These are phyloP conservation scores for Papilio machaon DNA, from an alignment of 1,140 invertebrate genomes.

Conservation along the genomic window DNA sequence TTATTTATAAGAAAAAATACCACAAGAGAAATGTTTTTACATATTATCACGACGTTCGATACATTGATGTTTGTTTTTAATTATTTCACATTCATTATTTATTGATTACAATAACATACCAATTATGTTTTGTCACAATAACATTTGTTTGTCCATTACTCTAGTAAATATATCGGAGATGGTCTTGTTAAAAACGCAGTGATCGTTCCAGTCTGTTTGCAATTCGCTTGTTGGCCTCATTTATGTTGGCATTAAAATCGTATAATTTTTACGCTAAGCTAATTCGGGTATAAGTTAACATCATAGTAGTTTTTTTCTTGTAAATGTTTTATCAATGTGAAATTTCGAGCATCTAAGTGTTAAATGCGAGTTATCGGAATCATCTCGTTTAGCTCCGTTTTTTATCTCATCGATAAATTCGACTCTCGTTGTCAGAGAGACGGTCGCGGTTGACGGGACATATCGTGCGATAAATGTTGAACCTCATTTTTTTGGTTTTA, in stretches of 20 bases:
- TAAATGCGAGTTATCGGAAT: constrained; percentile 40
- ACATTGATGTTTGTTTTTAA: constrained; percentile 28
- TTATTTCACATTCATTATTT: constrained; percentile 22
- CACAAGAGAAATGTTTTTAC: constrained; percentile 8
- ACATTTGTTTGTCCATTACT: constrained; percentile 20
- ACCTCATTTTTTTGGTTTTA: constrained; percentile 48
- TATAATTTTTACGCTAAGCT: constrained; percentile 34
- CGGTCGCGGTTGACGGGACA: constrained; percentile 55
- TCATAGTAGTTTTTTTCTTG: not conserved
- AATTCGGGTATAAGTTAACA: constrained; percentile 10
- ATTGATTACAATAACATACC: constrained; percentile 25
- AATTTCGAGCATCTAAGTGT: not conserved
- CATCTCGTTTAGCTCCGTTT: constrained; percentile 52
- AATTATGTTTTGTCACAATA: constrained; percentile 15
- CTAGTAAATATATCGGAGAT: constrained; percentile 39
- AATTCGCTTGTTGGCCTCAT: constrained; percentile 52
- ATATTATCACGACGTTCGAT: not conserved
- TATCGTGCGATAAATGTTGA: constrained; percentile 46
- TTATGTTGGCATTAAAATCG: constrained; percentile 46
- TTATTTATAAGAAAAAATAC: not conserved
- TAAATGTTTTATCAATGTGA: constrained; percentile 12
- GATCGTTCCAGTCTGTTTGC: constrained; percentile 62
- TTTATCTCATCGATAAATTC: constrained; percentile 69
- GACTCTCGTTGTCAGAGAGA: constrained; percentile 54
- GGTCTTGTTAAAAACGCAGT: constrained; percentile 43